Conservation (phyloP, 2,888 invertebrate genomes). For the Lasioglossum calceatum region DNA sequence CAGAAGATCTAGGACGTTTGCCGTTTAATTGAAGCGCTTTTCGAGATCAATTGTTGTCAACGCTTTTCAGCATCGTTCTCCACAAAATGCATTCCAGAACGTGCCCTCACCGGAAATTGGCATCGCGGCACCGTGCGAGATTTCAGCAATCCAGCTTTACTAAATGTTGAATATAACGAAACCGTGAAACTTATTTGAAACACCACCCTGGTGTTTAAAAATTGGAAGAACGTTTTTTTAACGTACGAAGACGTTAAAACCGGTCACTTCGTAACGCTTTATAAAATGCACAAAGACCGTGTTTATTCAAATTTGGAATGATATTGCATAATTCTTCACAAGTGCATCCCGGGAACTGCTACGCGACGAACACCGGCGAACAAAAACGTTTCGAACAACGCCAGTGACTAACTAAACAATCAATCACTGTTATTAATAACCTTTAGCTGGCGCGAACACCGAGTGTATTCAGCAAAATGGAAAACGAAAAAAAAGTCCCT, state of each 20-base stretch:
- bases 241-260: background rate
- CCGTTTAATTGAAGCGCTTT: background rate
- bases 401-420: background rate
- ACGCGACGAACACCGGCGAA: background rate
- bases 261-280: background rate
- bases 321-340: background rate
- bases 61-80: background rate
- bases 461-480: background rate
- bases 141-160: background rate
- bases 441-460: background rate
- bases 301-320: background rate
- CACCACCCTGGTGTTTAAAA: background rate
- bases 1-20: background rate
- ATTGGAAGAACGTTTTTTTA: too few relatives aligned
- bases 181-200: too few relatives aligned
- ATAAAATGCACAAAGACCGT: background rate
- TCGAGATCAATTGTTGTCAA: slow-evolving; percentile 1
- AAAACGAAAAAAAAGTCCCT: background rate
- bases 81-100: background rate
- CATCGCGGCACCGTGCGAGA: background rate
- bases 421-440: slow-evolving; percentile 11
- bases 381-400: background rate
- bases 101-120: background rate
- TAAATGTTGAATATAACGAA: background rate
- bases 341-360: background rate